phyloP scores from a whole-genome alignment of 2,888 invertebrate genomes.

The Macaria notata region DNA sequence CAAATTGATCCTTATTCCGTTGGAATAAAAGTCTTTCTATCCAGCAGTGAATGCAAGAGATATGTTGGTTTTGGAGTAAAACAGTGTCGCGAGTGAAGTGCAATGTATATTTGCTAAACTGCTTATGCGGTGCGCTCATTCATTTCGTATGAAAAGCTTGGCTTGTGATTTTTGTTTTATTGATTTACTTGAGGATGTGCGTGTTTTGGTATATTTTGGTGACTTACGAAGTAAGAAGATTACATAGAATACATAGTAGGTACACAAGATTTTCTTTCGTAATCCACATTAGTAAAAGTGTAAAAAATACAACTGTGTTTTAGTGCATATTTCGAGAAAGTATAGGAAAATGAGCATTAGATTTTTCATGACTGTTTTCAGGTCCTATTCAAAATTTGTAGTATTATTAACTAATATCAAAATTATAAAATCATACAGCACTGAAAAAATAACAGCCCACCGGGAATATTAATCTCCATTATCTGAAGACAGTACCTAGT shows the following conservation, averaged over 20 bases:
- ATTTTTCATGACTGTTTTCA: too few species aligned
- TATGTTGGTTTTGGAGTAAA: constrained; percentile 55
- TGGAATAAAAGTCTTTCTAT: constrained; percentile 29
- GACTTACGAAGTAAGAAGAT: constrained; percentile 13
- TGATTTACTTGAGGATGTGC: constrained; percentile 38
- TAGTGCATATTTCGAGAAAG: too few species aligned
- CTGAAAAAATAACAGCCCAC: too few species aligned
- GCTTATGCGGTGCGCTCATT: constrained; percentile 66
- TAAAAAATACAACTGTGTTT: too few species aligned
- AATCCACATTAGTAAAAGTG: too few species aligned
- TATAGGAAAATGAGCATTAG: too few species aligned
- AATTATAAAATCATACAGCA: too few species aligned
- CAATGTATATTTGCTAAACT: constrained; percentile 75
- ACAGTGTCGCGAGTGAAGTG: constrained; percentile 73
- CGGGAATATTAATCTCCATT: too few species aligned
- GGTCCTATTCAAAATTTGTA: too few species aligned
- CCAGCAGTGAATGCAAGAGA: constrained; percentile 21
- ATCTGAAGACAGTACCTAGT: too few species aligned
- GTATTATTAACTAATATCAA: too few species aligned
- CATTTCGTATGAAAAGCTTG: constrained; percentile 55
- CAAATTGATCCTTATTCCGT: constrained; percentile 33
- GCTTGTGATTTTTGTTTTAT: constrained; percentile 63
- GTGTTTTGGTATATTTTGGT: constrained; percentile 24
- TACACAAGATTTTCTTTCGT: too few species aligned
- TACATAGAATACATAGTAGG: constrained; percentile 2